Percentiles rank a stretch among this genome's conserved stretches.
phyloP scores from a whole-genome alignment of 2,888 invertebrate species.

The Lasioglossum marginatum region DNA sequence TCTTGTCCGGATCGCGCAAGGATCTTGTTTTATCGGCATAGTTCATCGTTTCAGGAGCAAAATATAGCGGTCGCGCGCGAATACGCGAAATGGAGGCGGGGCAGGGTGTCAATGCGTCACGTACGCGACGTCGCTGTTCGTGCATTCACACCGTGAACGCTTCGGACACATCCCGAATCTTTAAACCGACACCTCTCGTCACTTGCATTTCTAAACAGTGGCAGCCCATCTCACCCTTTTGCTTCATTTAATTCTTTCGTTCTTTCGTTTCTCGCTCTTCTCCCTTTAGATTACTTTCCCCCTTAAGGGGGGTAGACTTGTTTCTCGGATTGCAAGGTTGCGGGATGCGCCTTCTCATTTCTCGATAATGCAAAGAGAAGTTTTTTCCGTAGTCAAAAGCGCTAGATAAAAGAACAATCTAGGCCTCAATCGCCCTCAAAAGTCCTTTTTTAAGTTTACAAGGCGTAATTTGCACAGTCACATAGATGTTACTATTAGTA shows the following conservation, averaged over 20 bases:
- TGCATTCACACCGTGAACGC: conserved; percentile 73
- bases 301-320: too few relatives aligned
- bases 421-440: too few relatives aligned
- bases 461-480: too few relatives aligned
- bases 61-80: too few relatives aligned
- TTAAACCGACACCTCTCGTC: conserved; percentile 78
- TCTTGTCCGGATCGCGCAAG: conserved; percentile 35
- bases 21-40: conserved; percentile 45
- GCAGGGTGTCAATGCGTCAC: conserved; percentile 53
- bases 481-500: too few relatives aligned
- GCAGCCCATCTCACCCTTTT: conserved; percentile 53
- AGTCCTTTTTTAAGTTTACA: too few relatives aligned
- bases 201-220: conserved; percentile 77
- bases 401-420: too few relatives aligned
- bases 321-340: too few relatives aligned
- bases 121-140: conserved; percentile 63
- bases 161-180: conserved; percentile 79
- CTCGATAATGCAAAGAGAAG: too few relatives aligned
- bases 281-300: neutral
- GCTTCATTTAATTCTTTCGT: conserved; percentile 18
- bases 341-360: too few relatives aligned
- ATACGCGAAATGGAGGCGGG: conserved; percentile 16
- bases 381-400: too few relatives aligned
- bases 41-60: conserved; percentile 53
- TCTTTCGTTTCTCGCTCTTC: conserved; percentile 22